Conservation (phyloP, 2,888 invertebrate genomes). For the Lithophane leautieri region DNA sequence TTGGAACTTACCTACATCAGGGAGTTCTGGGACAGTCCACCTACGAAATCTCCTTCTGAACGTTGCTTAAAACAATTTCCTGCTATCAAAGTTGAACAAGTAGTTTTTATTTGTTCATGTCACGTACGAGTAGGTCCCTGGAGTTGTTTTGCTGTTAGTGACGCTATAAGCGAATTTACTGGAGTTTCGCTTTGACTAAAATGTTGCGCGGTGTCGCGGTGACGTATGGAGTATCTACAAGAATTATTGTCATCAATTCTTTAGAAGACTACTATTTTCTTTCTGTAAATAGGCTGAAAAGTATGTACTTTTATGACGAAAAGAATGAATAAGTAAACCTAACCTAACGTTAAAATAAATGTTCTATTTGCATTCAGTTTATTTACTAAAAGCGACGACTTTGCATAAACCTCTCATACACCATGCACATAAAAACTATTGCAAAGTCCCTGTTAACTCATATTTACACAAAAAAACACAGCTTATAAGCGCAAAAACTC, state of each 20-base stretch:
- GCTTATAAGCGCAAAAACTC: neutral
- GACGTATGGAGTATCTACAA: neutral
- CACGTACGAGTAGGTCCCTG: conserved; percentile 82
- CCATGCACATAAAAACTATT: neutral
- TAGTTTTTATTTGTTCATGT: conserved; percentile 84
- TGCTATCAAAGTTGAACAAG: conserved; percentile 82
- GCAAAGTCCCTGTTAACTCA: no score
- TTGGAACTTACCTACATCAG: conserved; percentile 69
- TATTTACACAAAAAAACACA: neutral
- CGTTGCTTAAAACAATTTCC: conserved; percentile 85
- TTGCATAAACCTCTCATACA: neutral
- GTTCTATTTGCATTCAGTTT: no score
- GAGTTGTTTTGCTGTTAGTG: conserved; percentile 84
- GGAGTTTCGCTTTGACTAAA: conserved; percentile 74
- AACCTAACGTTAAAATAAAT: no score
- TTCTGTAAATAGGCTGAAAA: neutral
- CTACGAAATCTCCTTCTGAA: conserved; percentile 80
- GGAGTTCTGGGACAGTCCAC: conserved; percentile 73
- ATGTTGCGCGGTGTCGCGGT: conserved; percentile 57
- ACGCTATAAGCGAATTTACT: conserved; percentile 84
- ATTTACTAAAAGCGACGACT: neutral
- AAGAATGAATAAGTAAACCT: neutral
- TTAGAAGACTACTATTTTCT: no score
- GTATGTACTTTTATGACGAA: neutral
- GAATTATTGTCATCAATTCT: neutral